Evolutionary conservation across 2,888 invertebrate genomes (phyloP), one percentile per base, ranked within the genome.

Genomic region (Pseudococcus longispinus): DNA sequence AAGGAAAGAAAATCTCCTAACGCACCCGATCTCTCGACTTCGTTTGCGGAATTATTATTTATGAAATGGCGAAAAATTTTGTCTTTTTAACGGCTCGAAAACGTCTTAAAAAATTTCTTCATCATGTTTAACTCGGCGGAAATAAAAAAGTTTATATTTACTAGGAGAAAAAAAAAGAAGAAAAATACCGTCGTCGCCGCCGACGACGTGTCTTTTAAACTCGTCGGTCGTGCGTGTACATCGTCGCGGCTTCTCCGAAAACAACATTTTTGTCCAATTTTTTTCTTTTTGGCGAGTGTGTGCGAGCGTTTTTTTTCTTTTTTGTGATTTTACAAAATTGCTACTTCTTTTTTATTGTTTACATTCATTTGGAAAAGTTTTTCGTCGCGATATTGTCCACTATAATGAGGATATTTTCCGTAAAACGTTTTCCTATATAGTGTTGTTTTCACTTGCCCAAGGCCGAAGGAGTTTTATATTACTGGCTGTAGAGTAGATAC

Each of bases 271-370:
- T 60, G 60, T 23, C 3, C 60, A 60, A 60, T 23, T 60, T 60
- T 60, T 60, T 60, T 60, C 9, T 23, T 60, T 9, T 60, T 9
- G 37, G 4, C 8, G 37, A 5, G 37, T 37, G 37, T 23, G 11
- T 23, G 23, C 70, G 29, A 8, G 29, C 29, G 70, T 18, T 29
- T 70, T 29, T 65, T 32, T 29, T 70, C 18, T 65, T 32, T 70
- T 18, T 70, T 15, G 37, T 37, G 37, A 70, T 70, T 70, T 70
- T 70, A 70, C 20, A 70, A 70, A 70, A 70, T 70, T 70, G 70
- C 70, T 70, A 70, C 70, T 80, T 80, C 42, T 42, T 80, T 80
- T 80, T 80, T 42, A 80, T 80, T 42, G 77, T 80, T 80, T 80
- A 42, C 77, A 42, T 80, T 80, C 77, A 80, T 80, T 80, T 80